Conservation (phyloP, 2,888 invertebrate species). For the Drosophila neutralis region DNA sequence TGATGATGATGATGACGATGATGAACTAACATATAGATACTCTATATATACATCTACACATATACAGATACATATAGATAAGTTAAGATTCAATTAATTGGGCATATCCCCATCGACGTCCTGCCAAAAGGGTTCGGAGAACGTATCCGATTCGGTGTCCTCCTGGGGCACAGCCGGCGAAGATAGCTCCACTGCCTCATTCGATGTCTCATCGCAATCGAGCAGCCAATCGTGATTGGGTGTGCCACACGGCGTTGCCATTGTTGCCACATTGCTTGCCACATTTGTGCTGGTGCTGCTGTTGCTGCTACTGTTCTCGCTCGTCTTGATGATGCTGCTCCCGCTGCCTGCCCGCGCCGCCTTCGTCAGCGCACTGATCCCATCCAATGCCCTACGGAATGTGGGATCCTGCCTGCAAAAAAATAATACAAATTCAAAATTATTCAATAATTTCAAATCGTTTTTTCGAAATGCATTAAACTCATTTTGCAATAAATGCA, state of each 20-base stretch:
- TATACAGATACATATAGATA: not conserved
- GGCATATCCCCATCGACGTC: conserved; percentile 87
- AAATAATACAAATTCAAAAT: not conserved
- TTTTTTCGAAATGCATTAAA: not conserved
- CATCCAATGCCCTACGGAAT: conserved; percentile 81
- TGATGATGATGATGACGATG: not conserved
- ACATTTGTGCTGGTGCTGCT: conserved; percentile 45
- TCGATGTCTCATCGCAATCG: conserved; percentile 81
- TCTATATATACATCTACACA: conserved; percentile 6
- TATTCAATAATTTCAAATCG: not conserved
- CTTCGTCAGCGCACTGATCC: conserved; percentile 81
- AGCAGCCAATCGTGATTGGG: conserved; percentile 82
- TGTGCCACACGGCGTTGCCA: conserved; percentile 38
- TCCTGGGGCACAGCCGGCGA: conserved; percentile 82
- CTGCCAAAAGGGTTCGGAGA: conserved; percentile 87
- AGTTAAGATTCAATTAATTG: conserved; percentile 43
- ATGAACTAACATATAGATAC: not conserved
- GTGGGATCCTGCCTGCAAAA: conserved; percentile 81
- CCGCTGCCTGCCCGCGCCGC: conserved; percentile 52
- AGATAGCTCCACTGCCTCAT: conserved; percentile 81
- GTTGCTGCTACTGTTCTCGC: conserved; percentile 21
- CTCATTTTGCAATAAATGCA: no score
- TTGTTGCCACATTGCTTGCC: conserved; percentile 55
- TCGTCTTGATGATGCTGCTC: conserved; percentile 11
- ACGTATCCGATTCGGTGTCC: conserved; percentile 85